Conservation (phyloP, 2,888 invertebrate species). For the Cryptus viduatorius region DNA sequence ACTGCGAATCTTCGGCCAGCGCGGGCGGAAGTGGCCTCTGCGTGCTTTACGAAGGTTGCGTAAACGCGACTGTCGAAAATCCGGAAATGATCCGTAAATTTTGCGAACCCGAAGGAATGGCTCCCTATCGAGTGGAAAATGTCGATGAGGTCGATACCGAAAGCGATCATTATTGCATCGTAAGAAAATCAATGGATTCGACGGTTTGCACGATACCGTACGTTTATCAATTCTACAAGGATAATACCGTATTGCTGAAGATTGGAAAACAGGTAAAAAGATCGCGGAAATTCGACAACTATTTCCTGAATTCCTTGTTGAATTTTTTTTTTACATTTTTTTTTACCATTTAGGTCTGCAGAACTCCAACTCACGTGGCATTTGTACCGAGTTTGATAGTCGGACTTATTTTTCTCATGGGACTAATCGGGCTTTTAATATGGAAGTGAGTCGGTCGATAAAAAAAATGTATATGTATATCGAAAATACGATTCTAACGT, state of each 20-base stretch:
- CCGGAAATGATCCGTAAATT: constrained; percentile 65
- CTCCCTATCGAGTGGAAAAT: constrained; percentile 68
- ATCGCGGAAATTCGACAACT: background rate
- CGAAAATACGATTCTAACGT: background rate
- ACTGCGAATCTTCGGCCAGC: constrained; percentile 77
- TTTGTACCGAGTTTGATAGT: constrained; percentile 71
- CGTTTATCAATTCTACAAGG: constrained; percentile 74
- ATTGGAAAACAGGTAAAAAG: constrained; percentile 73
- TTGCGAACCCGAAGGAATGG: constrained; percentile 70
- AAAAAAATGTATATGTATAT: background rate
- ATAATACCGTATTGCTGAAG: constrained; percentile 73
- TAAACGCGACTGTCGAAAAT: constrained; percentile 75
- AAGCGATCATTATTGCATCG: constrained; percentile 74
- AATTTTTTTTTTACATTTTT: background rate
- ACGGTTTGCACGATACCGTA: constrained; percentile 74
- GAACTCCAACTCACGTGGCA: constrained; percentile 73
- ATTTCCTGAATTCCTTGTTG: background rate
- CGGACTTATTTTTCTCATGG: constrained; percentile 70
- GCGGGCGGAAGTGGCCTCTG: constrained; percentile 75
- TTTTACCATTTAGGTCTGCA: constrained; percentile 70
- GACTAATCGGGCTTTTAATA: constrained; percentile 73
- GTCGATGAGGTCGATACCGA: constrained; percentile 70
- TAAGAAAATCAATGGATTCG: constrained; percentile 67
- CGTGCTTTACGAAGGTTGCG: constrained; percentile 75
- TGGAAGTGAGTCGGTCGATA: constrained; percentile 77